A percentile compares a stretch with the other conserved stretches of the same genome.
phyloP scores from a whole-genome alignment of 2,888 invertebrate species.

The Temnothorax rugatulus region DNA sequence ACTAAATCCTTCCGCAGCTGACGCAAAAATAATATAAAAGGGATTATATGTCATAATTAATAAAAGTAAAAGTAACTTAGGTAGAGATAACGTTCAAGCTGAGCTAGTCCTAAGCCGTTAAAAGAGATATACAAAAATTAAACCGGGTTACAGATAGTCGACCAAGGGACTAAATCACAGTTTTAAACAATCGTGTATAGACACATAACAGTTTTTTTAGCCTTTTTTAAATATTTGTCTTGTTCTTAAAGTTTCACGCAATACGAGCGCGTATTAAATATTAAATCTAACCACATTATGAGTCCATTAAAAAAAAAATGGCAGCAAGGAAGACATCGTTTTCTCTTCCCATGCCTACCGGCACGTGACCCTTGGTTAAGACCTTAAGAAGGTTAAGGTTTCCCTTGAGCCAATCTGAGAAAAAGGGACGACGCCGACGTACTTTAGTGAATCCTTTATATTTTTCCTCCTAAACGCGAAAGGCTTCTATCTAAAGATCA shows the following conservation, averaged over 20 bases:
- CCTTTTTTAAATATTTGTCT: not conserved
- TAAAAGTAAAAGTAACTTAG: too few species aligned
- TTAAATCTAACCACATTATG: constrained; percentile 1
- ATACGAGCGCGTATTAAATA: not conserved
- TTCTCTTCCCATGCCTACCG: constrained; percentile 31
- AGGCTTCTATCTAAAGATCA: constrained; percentile 24
- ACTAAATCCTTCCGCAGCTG: too few species aligned
- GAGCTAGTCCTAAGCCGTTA: too few species aligned
- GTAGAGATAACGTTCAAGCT: too few species aligned
- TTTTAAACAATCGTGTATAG: not conserved
- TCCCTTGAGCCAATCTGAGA: constrained; percentile 56
- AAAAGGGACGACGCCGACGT: constrained; percentile 18
- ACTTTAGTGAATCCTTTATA: constrained; percentile 35
- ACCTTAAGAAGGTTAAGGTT: constrained; percentile 65
- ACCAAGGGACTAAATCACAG: too few species aligned
- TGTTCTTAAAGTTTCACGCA: not conserved
- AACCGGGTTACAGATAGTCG: too few species aligned
- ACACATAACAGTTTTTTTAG: not conserved
- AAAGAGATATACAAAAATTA: too few species aligned
- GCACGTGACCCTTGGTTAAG: constrained; percentile 69
- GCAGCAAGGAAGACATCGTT: constrained; percentile 35
- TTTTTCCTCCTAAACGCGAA: constrained; percentile 4
- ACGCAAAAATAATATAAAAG: too few species aligned
- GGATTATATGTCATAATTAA: too few species aligned
- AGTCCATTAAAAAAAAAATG: constrained; percentile 4